Conservation (phyloP, 2,113 vertebrate species). For the Ailuropoda melanoleuca region DNA sequence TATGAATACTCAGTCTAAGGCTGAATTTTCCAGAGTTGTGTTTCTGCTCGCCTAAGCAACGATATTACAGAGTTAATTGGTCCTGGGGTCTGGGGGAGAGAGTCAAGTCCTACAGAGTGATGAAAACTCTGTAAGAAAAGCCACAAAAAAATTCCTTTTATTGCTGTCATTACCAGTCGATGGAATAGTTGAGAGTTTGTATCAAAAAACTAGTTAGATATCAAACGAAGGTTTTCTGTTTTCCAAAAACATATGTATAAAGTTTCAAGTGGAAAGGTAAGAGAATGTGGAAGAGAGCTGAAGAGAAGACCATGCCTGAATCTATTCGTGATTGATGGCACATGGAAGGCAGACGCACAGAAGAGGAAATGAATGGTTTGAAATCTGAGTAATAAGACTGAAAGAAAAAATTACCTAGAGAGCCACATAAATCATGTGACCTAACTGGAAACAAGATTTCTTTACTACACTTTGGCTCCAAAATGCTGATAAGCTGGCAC, state of each 20-base stretch:
- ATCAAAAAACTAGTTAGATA: background rate
- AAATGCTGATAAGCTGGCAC: slow-evolving; percentile 8
- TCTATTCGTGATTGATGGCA: background rate
- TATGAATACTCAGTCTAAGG: background rate
- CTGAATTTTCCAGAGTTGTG: background rate
- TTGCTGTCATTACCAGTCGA: background rate
- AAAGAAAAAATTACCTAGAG: background rate
- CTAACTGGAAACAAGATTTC: background rate
- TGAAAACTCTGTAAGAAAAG: background rate
- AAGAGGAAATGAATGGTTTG: background rate
- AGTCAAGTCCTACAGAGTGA: background rate
- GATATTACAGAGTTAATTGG: background rate
- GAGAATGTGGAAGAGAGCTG: background rate
- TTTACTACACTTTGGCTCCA: background rate
- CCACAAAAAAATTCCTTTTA: background rate
- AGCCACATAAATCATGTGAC: background rate
- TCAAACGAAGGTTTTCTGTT: background rate
- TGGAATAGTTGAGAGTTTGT: background rate
- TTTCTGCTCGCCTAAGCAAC: background rate
- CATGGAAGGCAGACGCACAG: background rate
- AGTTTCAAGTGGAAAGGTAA: background rate
- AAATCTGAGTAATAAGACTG: background rate
- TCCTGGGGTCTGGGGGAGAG: background rate
- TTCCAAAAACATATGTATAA: background rate
- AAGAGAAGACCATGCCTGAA: background rate